Evolutionary conservation across 2,797 vertebrate genomes (phyloP), one percentile per base, ranked within the genome.

Genomic region (Parambassis ranga): DNA sequence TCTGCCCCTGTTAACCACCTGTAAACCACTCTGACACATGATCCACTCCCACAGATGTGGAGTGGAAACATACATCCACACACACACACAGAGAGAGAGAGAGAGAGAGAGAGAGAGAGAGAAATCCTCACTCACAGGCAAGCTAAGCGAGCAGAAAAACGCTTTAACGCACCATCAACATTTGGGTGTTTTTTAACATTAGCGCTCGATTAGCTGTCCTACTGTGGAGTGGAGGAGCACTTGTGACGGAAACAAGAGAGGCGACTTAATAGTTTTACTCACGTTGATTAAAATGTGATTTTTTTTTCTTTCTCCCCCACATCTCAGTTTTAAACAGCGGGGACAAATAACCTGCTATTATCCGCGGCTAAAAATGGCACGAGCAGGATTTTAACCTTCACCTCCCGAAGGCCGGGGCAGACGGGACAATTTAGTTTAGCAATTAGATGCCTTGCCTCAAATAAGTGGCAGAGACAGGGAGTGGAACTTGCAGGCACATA

Each of bases 1-100:
- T 43, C 84, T 88, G 80, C 83, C 83, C 83, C 90, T 75, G 83
- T 82, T 87, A 85, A 87, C 85, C 90, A 92, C 91, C 91, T 92
- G 89, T 89, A 87, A 91, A 87, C 83, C 82, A 71, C 85, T 83
- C 60, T 84, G 91, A 91, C 88, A 92, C 81, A 87, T 83, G 89
- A 92, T 91, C 90, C 86, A 90, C 90, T 92, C 79, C 77, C 82
- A 84, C 81, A 70, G 79, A 84, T 86, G 78, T 71, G 38, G 65
- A 91, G 89, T 87, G 82, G 86, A 87, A 85, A 64, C 81, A 69
- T 70, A 71, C 66, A 63, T 57, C 56, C 58, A 47, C 55, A 64
- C 22, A 46, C 50, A 41, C 35, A 32, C 23, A 52, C 15, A 50
- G 10, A 43, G 24, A 33, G 51, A 14, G 24, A 35, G 20, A 41